Evolutionary conservation across 2,888 invertebrate genomes (phyloP).

Genomic region (Chalcosyrphus nemorum): DNA sequence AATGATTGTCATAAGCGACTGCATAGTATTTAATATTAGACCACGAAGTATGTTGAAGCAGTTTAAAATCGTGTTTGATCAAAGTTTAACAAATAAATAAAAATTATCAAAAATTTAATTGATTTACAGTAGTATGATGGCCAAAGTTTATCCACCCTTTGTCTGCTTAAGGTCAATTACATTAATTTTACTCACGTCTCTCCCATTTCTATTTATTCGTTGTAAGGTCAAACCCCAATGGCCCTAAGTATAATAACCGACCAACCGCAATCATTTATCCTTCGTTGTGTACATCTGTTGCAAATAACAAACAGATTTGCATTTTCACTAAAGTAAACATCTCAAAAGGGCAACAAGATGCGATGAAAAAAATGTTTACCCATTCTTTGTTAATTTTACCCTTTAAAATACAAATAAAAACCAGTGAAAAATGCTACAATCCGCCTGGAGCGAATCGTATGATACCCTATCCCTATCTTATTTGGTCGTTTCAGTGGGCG

Average conservation of each 20-base stretch:
- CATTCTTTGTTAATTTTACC: conserved; percentile 34
- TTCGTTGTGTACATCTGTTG: conserved; percentile 4
- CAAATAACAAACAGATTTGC: conserved; percentile 15
- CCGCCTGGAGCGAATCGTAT: too few relatives aligned
- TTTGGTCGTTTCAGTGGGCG: too few relatives aligned
- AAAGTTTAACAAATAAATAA: too few relatives aligned
- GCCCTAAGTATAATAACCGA: neutral
- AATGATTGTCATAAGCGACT: too few relatives aligned
- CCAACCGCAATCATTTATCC: neutral
- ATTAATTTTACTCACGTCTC: neutral
- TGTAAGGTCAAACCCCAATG: neutral
- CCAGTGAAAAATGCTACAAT: too few relatives aligned
- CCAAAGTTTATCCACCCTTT: neutral
- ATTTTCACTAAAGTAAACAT: conserved; percentile 22
- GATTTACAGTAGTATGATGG: too few relatives aligned
- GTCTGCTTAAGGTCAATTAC: neutral
- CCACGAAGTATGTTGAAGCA: too few relatives aligned
- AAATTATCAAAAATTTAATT: too few relatives aligned
- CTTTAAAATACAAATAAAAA: conserved; percentile 17
- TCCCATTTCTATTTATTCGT: neutral
- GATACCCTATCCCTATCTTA: too few relatives aligned
- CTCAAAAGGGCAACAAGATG: conserved; percentile 14
- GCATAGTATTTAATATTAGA: too few relatives aligned
- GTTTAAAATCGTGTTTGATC: too few relatives aligned
- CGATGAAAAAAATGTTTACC: conserved; percentile 12